Evolutionary conservation across 2,113 vertebrate species (phyloP).

Genomic region (Okapia johnstoni): DNA sequence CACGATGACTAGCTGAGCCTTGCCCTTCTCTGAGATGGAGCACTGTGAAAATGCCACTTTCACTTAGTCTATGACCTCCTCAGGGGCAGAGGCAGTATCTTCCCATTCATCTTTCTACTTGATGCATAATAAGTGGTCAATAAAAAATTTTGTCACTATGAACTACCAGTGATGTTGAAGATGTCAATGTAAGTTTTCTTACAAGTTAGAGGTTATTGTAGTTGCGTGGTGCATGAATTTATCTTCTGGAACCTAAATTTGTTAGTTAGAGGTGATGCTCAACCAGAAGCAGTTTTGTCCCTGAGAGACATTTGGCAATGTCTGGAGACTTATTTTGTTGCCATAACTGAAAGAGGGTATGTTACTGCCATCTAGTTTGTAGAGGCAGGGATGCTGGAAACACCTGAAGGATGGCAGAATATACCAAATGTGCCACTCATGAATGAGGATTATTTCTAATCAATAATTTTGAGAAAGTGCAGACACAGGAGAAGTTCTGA

Average conservation of each 20-base stretch:
- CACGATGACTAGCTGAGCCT: neutral
- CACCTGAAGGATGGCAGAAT: neutral
- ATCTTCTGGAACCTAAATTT: neutral
- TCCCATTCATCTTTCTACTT: neutral
- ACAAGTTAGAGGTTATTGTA: neutral
- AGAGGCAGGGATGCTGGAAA: neutral
- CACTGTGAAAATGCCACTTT: neutral
- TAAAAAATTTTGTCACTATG: conserved; percentile 5
- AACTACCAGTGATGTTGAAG: neutral
- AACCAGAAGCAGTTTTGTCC: neutral
- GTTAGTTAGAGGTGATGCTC: neutral
- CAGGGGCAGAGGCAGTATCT: neutral
- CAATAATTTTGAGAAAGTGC: neutral
- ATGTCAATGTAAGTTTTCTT: neutral
- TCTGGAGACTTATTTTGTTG: neutral
- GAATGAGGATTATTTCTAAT: neutral
- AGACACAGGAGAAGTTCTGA: neutral
- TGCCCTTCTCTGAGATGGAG: neutral
- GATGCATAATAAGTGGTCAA: neutral
- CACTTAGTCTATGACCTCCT: neutral
- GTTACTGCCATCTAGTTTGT: neutral
- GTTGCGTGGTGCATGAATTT: neutral
- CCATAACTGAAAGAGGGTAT: neutral
- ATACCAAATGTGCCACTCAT: neutral
- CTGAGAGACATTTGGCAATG: neutral